Base-by-base conservation (phyloP, 2,797 vertebrate species). In the Lithobates pipiens region DNA sequence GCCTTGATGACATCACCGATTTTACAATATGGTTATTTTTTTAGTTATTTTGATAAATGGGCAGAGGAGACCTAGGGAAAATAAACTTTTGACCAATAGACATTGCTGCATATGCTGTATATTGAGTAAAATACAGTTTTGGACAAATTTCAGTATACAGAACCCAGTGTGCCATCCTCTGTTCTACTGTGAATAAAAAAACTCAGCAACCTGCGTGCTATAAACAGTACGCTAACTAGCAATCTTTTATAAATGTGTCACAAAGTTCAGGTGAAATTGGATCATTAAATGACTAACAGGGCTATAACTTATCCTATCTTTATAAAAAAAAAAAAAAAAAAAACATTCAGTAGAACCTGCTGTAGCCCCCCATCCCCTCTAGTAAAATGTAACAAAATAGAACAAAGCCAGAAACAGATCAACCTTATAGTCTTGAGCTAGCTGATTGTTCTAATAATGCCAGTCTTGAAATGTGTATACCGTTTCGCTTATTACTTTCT, bases 361-460 rank as follows among this genome's bases (percentile, higher is more conserved):
- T 86, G 39, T 61, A 73, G 75, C 77, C 25, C 77, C 39, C 39
- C 39, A 10, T 3, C 67, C 79, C 83, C n/a, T 54, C 85, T 83
- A 75, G 85, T 86, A 68, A 63, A 83, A 74, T 78, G 32, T 34
- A 82, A 71, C 10, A 86, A 54, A 83, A 78, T 15, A 82, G 80
- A 86, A 82, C 50, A 79, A 83, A 78, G 75, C 75, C 80, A 77
- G 68, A 46, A 83, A 86, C 82, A 86, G 80, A 69, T 67, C 76
- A 86, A 77, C 85, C 80, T 77, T 77, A 67, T 50, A 86, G 85
- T 77, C 80, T 78, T 42, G 54, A 83, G 80, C 69, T 18, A 54
- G 65, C 76, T 82, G 73, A 77, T 82, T 86, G 79, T 82, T 75
- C 85, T 86, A 83, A 86, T 86, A 86, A 86, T 82, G 80, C 32